Percentiles rank a stretch among this genome's conserved stretches.
Evolutionary conservation across 2,113 vertebrate genomes (phyloP).

Genomic region (Struthidea cinerea): DNA sequence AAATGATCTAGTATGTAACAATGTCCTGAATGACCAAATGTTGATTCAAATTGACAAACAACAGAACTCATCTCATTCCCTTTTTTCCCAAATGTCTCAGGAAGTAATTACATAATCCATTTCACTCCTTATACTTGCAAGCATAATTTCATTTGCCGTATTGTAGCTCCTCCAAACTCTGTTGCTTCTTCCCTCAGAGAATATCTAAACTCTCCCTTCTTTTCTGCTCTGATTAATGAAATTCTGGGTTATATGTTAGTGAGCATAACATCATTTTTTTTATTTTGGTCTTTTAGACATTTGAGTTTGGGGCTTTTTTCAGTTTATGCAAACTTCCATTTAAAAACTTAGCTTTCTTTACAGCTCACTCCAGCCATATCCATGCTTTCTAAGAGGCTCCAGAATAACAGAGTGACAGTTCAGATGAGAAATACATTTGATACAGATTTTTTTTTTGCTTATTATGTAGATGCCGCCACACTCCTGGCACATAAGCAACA

Average conservation of each 20-base stretch:
- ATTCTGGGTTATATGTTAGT: neutral
- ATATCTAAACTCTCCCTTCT: neutral
- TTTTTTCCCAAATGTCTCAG: neutral
- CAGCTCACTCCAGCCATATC: neutral
- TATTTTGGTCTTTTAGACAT: neutral
- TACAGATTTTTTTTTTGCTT: neutral
- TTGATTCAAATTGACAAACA: neutral
- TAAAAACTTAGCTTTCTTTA: neutral
- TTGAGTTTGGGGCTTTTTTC: neutral
- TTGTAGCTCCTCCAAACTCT: neutral
- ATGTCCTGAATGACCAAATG: neutral
- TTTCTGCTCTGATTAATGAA: neutral
- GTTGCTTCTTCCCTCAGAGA: neutral
- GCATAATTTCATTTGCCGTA: neutral
- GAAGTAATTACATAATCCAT: neutral
- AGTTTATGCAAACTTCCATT: neutral
- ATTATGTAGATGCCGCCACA: neutral
- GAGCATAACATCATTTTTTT: neutral
- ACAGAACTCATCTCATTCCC: neutral
- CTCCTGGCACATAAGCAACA: neutral
- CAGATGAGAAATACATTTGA: neutral
- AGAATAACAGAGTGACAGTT: neutral
- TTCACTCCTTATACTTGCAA: neutral
- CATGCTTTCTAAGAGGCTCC: neutral
- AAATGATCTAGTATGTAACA: neutral